Conservation (phyloP, 2,888 invertebrate species). For the Apoderus coryli region DNA sequence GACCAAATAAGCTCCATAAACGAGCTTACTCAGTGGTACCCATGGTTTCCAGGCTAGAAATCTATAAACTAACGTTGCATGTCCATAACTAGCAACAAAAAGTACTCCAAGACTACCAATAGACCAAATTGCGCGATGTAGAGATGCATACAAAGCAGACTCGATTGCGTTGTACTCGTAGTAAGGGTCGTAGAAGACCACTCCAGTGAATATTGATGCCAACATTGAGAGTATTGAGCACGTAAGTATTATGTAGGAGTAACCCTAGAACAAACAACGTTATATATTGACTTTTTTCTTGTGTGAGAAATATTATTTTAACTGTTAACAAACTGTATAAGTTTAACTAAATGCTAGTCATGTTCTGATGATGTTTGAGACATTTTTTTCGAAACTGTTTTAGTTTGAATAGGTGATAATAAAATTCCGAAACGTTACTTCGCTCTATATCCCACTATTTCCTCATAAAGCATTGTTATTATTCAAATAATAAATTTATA, state of each 20-base stretch:
- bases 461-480: no score
- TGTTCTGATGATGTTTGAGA: no score
- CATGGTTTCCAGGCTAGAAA: constrained; percentile 42
- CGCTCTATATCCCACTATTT: no score
- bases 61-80: constrained; percentile 26
- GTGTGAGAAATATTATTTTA: constrained; percentile 29
- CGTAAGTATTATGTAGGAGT: constrained; percentile 20
- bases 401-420: no score
- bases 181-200: constrained; percentile 36
- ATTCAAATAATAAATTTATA: no score
- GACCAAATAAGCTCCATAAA: constrained; percentile 43
- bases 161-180: constrained; percentile 37
- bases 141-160: constrained; percentile 40
- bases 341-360: no score
- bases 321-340: no score
- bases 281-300: no score
- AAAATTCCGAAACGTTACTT: no score
- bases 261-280: constrained; percentile 28
- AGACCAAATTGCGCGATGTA: constrained; percentile 43
- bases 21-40: constrained; percentile 42
- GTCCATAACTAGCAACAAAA: constrained; percentile 39
- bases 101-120: constrained; percentile 35
- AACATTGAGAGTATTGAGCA: constrained; percentile 35
- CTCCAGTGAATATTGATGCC: constrained; percentile 34
- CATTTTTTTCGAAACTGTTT: no score